Conservation (phyloP, 2,797 vertebrate genomes). For the Paratrypauchen microcephalus region DNA sequence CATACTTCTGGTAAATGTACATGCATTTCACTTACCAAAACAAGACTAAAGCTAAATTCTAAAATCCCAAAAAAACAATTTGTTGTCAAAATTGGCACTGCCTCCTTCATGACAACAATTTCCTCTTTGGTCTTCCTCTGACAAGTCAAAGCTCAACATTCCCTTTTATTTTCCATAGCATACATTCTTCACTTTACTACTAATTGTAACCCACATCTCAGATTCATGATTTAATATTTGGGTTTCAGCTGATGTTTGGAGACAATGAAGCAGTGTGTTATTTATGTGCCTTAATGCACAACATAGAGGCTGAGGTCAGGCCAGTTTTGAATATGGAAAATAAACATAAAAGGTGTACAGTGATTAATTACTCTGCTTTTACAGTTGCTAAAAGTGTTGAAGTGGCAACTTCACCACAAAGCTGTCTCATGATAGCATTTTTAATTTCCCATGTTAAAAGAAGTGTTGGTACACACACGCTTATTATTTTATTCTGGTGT, state of each 20-base stretch:
- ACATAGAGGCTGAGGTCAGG: neutral
- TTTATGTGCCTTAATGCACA: neutral
- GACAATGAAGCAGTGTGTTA: neutral
- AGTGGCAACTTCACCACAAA: constrained; percentile 4
- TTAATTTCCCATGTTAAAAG: neutral
- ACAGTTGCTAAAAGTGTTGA: constrained; percentile 3
- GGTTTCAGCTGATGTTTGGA: constrained; percentile 16
- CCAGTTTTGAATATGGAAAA: constrained; percentile 15
- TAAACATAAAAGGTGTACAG: constrained; percentile 18
- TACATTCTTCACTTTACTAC: neutral
- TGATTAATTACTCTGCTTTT: constrained; percentile 20
- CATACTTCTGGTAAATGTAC: neutral
- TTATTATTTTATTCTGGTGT: neutral
- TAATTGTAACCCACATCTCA: constrained; percentile 1
- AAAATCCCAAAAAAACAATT: neutral
- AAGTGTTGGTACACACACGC: neutral
- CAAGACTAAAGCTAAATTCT: neutral
- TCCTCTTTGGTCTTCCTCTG: neutral
- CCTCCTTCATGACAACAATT: neutral
- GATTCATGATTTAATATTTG: neutral
- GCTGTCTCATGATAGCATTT: neutral
- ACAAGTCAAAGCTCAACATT: neutral
- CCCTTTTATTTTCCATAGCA: neutral
- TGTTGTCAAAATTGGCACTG: neutral
- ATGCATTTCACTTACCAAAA: neutral